Evolutionary conservation across 2,888 invertebrate genomes (phyloP), one percentile per base, ranked within the genome.

Genomic region (Cotesia congregata): DNA sequence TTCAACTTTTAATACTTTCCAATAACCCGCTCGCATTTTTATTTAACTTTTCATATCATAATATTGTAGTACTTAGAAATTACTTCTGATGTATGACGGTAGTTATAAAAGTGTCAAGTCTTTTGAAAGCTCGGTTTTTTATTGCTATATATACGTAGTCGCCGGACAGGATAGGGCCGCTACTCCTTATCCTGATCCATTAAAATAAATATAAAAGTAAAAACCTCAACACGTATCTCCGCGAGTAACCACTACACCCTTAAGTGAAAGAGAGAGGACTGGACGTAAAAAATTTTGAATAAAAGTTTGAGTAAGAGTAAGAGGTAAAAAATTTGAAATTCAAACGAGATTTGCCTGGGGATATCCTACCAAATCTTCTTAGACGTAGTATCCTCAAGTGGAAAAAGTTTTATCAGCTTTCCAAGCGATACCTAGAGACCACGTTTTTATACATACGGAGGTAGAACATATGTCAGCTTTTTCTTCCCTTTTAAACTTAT

Each of bases 321-420:
- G 40, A 62, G 62, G 30, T 6, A 40, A 39, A 72, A 41, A 65
- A 65, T 65, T 72, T 72, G 15, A 65, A 65, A 65, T 72, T 65
- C 65, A 65, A 72, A 72, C 61, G 6, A 30, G 38, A 62, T 72
- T 17, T 5, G 60, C 62, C 39, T 12, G 40, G 40, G 62, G 39
- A 72, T 72, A 72, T 72, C 62, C 6, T 39, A 30, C 59, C 60
- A 70, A 61, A 30, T 60, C 70, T n/a, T 61, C 62, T 61, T 15
- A 65, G 40, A 62, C 17, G 50, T 65, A 5, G 3, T 30, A 62
- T 62, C 15, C 12, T 62, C 5, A 65, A 40, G 40, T 41, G 40
- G 50, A 20, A 41, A 65, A 50, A 72, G 50, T 72, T 72, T 72
- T 72, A 64, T 65, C 65, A 72, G 30, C n/a, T 50, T 65, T 65